Evolutionary conservation across 1,140 invertebrate species (phyloP), one percentile per base, ranked within the genome.

Genomic region (Heterodera carotae): DNA sequence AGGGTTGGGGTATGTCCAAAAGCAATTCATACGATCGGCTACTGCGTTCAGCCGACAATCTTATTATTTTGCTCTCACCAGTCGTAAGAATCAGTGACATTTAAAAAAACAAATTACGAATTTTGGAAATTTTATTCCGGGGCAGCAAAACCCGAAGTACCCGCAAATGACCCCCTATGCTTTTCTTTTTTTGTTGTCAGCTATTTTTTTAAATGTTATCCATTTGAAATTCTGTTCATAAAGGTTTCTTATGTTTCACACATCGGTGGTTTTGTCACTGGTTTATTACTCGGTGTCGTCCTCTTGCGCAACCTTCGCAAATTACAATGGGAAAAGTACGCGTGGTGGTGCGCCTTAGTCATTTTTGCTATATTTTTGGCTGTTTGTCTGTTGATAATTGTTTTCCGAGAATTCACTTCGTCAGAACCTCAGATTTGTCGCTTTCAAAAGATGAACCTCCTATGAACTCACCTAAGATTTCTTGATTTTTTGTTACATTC

Each of bases 191-290:
- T n/a, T n/a, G n/a, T n/a, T n/a, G n/a, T n/a, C n/a, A n/a, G n/a
- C n/a, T n/a, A n/a, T n/a, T 56, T 62, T 81, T 77, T 12, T 22
- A 39, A 36, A 75, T 34, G 31, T 67, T 31, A 7, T 22, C 36
- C n/a, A n/a, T n/a, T n/a, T n/a, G n/a, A n/a, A n/a, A n/a, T n/a
- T n/a, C n/a, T n/a, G n/a, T n/a, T n/a, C n/a, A n/a, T n/a, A n/a
- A 33, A 82, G 79, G 62, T 82, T 25, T 83, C 83, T 36, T 82
- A 85, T 48, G 67, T 84, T 39, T 83, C 82, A 3, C 82, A 83
- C 64, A 75, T 83, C 59, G 82, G 82, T 1, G 82, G 82, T 34
- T 81, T 82, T 33, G 72, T 83, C 22, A 78, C 83, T 27, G 82
- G 82, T 22, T 62, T 83, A 18, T 59, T 83, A 5, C 56, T 83